These are phyloP conservation scores for Rotaria sp. DNA, from an alignment of 2,888 invertebrate genomes.

Conservation along the genomic window DNA sequence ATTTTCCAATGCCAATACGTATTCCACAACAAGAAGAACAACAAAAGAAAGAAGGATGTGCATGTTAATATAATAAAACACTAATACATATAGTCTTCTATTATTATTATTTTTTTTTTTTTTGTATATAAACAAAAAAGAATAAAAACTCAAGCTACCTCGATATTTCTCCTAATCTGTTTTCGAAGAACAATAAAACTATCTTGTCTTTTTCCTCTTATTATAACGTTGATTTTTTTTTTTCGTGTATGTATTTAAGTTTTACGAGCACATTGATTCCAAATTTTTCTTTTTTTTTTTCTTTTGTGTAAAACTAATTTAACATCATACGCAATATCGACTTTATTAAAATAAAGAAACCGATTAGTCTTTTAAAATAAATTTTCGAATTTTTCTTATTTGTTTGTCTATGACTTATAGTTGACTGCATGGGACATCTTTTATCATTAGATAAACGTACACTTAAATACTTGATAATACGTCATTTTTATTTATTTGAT, in stretches of 20 bases:
- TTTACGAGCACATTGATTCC: neutral
- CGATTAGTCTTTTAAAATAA: neutral
- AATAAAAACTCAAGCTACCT: neutral
- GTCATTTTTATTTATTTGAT: neutral
- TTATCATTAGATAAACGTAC: neutral
- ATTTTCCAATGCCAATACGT: constrained; percentile 34
- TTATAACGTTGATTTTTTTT: neutral
- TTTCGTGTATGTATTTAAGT: neutral
- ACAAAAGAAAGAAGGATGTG: neutral
- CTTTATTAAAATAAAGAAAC: neutral
- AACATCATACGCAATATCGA: neutral
- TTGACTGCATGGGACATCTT: neutral
- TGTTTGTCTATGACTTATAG: too few relatives aligned
- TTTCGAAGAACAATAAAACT: neutral
- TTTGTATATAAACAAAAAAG: neutral
- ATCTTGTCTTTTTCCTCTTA: neutral
- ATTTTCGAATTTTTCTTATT: too few relatives aligned
- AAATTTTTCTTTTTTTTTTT: neutral
- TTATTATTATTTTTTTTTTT: neutral
- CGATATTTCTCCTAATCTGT: neutral
- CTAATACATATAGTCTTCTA: neutral
- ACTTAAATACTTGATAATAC: neutral
- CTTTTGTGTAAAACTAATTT: neutral
- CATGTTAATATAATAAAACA: neutral
- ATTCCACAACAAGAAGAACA: constrained; percentile 12